These are phyloP conservation scores for Calycopis cecrops DNA, from an alignment of 1,140 invertebrate genomes.

Conservation along the genomic window DNA sequence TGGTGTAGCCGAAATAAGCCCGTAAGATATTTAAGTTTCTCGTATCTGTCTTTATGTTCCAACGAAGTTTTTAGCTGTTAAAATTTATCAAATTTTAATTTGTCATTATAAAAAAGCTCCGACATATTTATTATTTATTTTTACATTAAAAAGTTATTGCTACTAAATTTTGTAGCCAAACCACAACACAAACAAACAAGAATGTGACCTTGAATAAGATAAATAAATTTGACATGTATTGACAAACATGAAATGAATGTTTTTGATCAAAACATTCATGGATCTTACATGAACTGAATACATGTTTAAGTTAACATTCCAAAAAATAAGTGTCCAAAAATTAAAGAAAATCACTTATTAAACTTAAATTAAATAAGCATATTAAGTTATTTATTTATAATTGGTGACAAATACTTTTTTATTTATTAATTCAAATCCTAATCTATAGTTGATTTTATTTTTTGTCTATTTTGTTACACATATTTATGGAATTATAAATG, in stretches of 20 bases:
- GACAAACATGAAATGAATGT: neutral
- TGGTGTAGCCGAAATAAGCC: slow-evolving; percentile 6
- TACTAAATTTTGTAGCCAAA: neutral
- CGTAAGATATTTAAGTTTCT: neutral
- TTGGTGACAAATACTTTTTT: too few relatives aligned
- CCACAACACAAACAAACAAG: slow-evolving; percentile 13
- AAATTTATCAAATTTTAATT: neutral
- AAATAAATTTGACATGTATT: neutral
- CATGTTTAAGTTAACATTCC: too few relatives aligned
- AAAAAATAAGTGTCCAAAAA: too few relatives aligned
- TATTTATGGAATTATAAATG: too few relatives aligned
- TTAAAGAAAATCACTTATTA: too few relatives aligned
- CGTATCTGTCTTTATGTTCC: neutral
- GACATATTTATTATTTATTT: neutral
- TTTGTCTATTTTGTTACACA: too few relatives aligned
- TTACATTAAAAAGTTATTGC: neutral
- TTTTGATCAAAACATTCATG: slow-evolving; percentile 1
- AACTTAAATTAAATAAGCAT: too few relatives aligned
- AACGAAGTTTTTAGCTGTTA: neutral
- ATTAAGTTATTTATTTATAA: too few relatives aligned
- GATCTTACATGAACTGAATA: too few relatives aligned
- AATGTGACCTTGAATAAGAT: slow-evolving; percentile 4
- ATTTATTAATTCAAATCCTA: too few relatives aligned
- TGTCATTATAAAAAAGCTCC: neutral
- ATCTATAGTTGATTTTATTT: too few relatives aligned